Base-by-base conservation (phyloP, 1,140 invertebrate genomes). In the Zaprionus vittiger region DNA sequence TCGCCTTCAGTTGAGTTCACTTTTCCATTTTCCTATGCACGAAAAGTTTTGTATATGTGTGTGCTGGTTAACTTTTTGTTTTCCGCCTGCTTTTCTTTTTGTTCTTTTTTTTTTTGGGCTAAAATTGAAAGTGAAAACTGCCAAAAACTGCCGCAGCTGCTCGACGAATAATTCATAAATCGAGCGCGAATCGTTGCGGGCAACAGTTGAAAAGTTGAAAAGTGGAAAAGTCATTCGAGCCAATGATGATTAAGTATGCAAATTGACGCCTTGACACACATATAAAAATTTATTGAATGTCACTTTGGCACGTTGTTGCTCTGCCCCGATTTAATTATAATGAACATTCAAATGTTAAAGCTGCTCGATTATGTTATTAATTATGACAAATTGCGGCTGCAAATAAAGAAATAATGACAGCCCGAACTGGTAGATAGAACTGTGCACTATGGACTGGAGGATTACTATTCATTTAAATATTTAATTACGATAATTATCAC, bases 41-140 rank as follows among this genome's bases (percentile, higher is more conserved):
- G 41, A 9, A 81, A 79, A 76, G 41, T 73, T 79, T 66, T 63
- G 49, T 76, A 55, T 34, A 11, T 34, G 31, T 34, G 31, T 34
- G 31, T 34, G 31, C 9, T 47, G 67, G 24, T 68, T 55, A 70
- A 66, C 65, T 71, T 78, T 66, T 69, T 41, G 20, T 52, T 55
- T 57, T 71, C 57, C 52, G 60, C 41, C 56, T 76, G 67, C 55
- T 70, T 44, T 44, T 44, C 4, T 5, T 41, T n/a, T n/a, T 44
- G 5, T n/a, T 7, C 2, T 7, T 17, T 17, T 7, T 17, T 44
- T 44, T 22, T 38, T 4, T 15, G 37, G 55, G 59, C 15, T 24
- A 22, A 75, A 79, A 79, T 61, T 55, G 72, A 81, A 79, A 81
- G 77, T 72, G 64, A 72, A 78, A 80, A 80, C 20, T 69, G 60